Evolutionary conservation across 2,113 vertebrate species (phyloP).

Genomic region (Chionodraco myersi): DNA sequence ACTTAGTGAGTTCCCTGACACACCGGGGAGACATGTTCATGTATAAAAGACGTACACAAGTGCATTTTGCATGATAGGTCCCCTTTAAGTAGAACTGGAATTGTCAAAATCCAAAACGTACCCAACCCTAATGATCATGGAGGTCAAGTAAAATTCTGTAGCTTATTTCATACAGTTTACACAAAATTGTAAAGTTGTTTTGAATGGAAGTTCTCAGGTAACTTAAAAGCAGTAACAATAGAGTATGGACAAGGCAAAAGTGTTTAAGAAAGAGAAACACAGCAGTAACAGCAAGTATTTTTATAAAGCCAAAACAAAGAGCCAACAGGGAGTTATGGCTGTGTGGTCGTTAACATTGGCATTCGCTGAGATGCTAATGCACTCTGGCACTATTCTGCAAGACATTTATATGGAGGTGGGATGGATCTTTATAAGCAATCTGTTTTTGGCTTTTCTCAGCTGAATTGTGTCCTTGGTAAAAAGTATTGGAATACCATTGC

Average conservation of each 20-base stretch:
- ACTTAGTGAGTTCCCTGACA: no score
- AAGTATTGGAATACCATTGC: slow-evolving; percentile 14
- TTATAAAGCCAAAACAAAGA: slow-evolving; percentile 35
- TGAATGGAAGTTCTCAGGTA: not conserved
- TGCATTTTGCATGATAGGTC: no score
- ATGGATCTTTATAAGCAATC: slow-evolving; percentile 2
- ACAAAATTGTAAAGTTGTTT: not conserved
- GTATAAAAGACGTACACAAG: no score
- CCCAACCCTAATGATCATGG: not conserved
- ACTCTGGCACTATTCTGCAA: slow-evolving; percentile 14
- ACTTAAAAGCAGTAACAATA: not conserved
- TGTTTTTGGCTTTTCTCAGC: slow-evolving; percentile 4
- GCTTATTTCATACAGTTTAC: not conserved
- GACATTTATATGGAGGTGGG: slow-evolving; percentile 25
- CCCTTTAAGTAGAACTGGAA: no score
- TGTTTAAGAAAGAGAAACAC: not conserved
- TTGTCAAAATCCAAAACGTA: no score
- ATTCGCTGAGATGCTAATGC: slow-evolving; percentile 49
- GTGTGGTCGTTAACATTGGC: slow-evolving; percentile 44
- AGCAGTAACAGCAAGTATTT: slow-evolving; percentile 11
- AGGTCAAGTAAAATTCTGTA: not conserved
- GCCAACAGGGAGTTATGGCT: slow-evolving; percentile 16
- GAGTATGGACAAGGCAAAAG: no score
- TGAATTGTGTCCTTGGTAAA: slow-evolving; percentile 4
- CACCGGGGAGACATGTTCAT: no score